Conservation (phyloP, 2,797 vertebrate genomes). For the Hemibagrus guttatus region DNA sequence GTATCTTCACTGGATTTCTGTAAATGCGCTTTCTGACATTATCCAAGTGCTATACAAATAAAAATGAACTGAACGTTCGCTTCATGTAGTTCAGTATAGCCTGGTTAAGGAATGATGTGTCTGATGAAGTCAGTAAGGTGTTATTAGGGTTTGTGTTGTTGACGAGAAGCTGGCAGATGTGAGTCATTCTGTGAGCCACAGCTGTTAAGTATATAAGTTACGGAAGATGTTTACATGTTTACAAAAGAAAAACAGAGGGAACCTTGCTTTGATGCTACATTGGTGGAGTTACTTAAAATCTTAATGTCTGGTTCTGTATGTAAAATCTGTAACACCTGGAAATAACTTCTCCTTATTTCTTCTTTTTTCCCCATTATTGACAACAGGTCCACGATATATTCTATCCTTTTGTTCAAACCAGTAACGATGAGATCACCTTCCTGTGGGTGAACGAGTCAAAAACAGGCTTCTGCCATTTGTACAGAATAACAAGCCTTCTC, state of each 20-base stretch:
- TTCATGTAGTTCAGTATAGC: not conserved
- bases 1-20: not conserved
- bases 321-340: not conserved
- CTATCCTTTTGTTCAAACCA: constrained; percentile 80
- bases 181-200: not conserved
- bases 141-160: not conserved
- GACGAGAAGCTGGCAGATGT: not conserved
- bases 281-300: not conserved
- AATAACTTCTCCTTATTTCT: too few relatives aligned
- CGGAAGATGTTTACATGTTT: too few relatives aligned
- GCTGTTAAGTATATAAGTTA: not conserved
- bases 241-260: not conserved
- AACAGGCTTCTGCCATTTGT: constrained; percentile 85
- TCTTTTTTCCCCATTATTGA: not conserved
- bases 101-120: not conserved
- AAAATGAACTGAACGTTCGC: not conserved
- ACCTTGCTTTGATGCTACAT: not conserved
- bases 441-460: constrained; percentile 84
- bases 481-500: constrained; percentile 76
- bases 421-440: constrained; percentile 80
- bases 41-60: not conserved
- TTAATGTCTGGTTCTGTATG: not conserved
- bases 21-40: not conserved
- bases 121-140: not conserved
- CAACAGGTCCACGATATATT: constrained; percentile 86